phyloP scores from a whole-genome alignment of 2,888 invertebrate genomes.

The Carcina quercana region DNA sequence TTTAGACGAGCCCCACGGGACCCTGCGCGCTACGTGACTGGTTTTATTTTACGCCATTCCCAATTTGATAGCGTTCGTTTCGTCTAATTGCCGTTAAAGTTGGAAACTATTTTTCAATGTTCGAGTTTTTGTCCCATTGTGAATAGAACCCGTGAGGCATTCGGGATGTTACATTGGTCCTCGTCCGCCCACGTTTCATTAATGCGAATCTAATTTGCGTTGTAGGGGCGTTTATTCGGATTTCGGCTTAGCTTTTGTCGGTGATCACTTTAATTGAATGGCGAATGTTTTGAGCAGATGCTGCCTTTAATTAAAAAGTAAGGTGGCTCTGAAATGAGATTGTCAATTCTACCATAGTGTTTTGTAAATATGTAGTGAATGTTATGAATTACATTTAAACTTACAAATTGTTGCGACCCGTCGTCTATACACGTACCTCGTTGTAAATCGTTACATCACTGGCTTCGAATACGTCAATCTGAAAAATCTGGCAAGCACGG shows the following conservation, averaged over 20 bases:
- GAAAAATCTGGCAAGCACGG: too few relatives aligned
- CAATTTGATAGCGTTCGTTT: conserved; percentile 58
- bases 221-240: conserved; percentile 39
- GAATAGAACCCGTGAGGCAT: too few relatives aligned
- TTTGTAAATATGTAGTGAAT: too few relatives aligned
- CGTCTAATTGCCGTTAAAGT: conserved; percentile 62
- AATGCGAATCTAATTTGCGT: conserved; percentile 64
- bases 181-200: conserved; percentile 59
- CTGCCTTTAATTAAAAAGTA: conserved; percentile 29
- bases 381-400: too few relatives aligned
- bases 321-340: too few relatives aligned
- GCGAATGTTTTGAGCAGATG: conserved; percentile 40
- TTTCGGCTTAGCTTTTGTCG: conserved; percentile 48
- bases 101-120: conserved; percentile 56
- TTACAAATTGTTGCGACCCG: too few relatives aligned
- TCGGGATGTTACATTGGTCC: conserved; percentile 47
- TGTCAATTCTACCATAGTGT: too few relatives aligned
- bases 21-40: conserved; percentile 54
- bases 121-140: conserved; percentile 52
- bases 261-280: conserved; percentile 37
- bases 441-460: too few relatives aligned
- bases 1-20: conserved; percentile 27
- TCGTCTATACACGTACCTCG: too few relatives aligned
- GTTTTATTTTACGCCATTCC: conserved; percentile 60
- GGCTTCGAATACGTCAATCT: too few relatives aligned